A percentile compares a stretch with the other conserved stretches of the same genome.
Evolutionary conservation across 2,888 invertebrate species (phyloP).

Genomic region (Ichneumoninae sp.): DNA sequence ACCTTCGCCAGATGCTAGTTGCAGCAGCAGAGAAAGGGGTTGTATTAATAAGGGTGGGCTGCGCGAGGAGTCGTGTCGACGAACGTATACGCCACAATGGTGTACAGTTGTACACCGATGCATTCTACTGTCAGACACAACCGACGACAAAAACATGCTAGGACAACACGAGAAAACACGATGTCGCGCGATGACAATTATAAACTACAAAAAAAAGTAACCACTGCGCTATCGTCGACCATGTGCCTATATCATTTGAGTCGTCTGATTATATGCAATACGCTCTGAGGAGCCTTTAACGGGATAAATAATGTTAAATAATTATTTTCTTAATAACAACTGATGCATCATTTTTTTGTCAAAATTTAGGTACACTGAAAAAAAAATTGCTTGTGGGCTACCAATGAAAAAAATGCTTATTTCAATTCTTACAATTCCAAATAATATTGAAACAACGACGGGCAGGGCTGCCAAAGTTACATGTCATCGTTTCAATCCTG

Average conservation of each 20-base stretch:
- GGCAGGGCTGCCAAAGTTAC: too few relatives aligned
- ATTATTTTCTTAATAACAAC: neutral
- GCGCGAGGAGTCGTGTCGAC: constrained; percentile 32
- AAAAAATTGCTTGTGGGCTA: too few relatives aligned
- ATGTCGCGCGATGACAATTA: neutral
- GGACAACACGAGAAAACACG: too few relatives aligned
- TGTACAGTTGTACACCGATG: neutral
- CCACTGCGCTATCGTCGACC: too few relatives aligned
- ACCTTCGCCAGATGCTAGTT: constrained; percentile 44
- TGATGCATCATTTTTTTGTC: neutral
- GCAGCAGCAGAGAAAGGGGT: constrained; percentile 42
- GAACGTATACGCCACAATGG: constrained; percentile 23
- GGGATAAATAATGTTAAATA: neutral
- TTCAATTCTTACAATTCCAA: too few relatives aligned
- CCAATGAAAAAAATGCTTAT: too few relatives aligned
- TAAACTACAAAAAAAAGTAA: neutral
- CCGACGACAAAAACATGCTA: constrained; percentile 41
- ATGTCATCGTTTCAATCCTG: too few relatives aligned
- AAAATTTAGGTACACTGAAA: neutral
- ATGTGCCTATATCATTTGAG: too few relatives aligned
- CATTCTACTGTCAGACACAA: constrained; percentile 10
- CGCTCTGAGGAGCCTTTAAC: neutral
- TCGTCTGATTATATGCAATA: neutral
- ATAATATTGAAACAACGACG: too few relatives aligned
- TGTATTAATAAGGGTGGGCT: constrained; percentile 61